phyloP scores from a whole-genome alignment of 2,113 vertebrate genomes.

The Megalops atlanticus region DNA sequence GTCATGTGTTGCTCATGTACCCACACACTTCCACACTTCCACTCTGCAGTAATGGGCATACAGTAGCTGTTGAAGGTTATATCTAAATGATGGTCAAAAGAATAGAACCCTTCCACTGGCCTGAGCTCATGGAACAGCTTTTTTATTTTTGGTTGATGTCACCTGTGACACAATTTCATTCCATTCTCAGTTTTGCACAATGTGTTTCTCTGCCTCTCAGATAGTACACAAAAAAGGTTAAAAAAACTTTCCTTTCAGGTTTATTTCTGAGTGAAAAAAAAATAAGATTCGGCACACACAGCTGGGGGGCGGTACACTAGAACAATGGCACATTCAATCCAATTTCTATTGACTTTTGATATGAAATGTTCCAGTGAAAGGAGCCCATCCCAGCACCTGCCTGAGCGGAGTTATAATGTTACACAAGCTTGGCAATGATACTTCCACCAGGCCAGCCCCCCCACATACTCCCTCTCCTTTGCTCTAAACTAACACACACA shows the following conservation, averaged over 20 bases:
- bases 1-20: constrained; percentile 41
- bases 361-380: constrained; percentile 70
- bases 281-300: constrained; percentile 52
- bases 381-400: constrained; percentile 76
- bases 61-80: background rate
- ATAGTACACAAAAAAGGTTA: constrained; percentile 26
- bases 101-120: too few species aligned
- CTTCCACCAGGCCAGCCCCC: constrained; percentile 57
- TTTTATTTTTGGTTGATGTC: too few species aligned
- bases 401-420: constrained; percentile 73
- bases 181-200: too few species aligned
- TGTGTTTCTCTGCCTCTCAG: constrained; percentile 4
- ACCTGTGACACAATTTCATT: too few species aligned
- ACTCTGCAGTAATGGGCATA: background rate
- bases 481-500: constrained; percentile 50
- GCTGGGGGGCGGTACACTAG: constrained; percentile 62
- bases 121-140: too few species aligned
- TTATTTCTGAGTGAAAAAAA: constrained; percentile 53
- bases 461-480: constrained; percentile 49
- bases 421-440: constrained; percentile 78
- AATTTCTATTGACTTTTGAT: constrained; percentile 76
- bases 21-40: background rate
- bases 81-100: background rate
- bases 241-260: constrained; percentile 52
- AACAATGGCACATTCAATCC: constrained; percentile 76